Evolutionary conservation across 2,113 vertebrate genomes (phyloP).

Genomic region (Stigmatopora argus): DNA sequence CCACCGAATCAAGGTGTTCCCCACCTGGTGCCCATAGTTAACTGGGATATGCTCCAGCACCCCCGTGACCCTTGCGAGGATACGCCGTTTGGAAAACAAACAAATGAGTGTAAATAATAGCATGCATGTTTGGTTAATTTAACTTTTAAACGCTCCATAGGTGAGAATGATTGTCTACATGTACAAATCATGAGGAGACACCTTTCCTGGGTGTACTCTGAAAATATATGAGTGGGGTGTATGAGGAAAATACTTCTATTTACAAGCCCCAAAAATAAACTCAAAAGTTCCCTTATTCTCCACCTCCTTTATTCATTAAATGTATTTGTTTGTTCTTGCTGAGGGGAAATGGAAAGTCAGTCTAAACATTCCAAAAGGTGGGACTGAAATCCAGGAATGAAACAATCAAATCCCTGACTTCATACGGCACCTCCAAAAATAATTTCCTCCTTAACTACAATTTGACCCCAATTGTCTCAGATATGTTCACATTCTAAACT

Average conservation of each 20-base stretch:
- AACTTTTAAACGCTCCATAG: not conserved
- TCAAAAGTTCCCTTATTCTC: not conserved
- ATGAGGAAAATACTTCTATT: not conserved
- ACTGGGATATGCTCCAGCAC: no score
- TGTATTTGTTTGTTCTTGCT: not conserved
- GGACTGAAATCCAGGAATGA: not conserved
- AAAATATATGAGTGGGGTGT: not conserved
- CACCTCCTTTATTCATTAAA: not conserved
- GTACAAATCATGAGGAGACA: no score
- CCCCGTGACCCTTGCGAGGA: no score
- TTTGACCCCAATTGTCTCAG: not conserved
- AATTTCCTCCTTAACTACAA: not conserved
- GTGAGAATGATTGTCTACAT: not conserved
- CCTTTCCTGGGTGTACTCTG: not conserved
- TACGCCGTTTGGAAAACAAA: no score
- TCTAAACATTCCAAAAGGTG: not conserved
- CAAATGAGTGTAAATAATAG: not conserved
- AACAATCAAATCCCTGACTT: constrained; percentile 6
- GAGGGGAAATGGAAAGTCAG: not conserved
- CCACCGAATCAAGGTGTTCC: no score
- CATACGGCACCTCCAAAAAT: not conserved
- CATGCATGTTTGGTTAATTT: not conserved
- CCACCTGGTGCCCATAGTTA: no score
- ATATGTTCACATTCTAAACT: not conserved
- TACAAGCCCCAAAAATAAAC: not conserved